Evolutionary conservation across 2,113 vertebrate species (phyloP).

Genomic region (Sturnus vulgaris): DNA sequence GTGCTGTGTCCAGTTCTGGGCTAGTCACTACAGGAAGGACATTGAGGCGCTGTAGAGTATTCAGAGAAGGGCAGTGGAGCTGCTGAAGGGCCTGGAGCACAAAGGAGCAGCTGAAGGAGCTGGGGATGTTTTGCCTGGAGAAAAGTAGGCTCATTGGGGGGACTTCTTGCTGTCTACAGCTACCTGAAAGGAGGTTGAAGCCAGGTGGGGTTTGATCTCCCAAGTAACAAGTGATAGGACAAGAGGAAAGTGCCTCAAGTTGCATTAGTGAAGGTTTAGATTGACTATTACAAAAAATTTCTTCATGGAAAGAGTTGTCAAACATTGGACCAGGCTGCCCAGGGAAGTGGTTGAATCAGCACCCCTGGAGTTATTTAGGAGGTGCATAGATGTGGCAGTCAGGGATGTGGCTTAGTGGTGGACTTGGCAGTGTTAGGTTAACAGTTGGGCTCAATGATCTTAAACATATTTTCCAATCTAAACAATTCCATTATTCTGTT

Average conservation of each 20-base stretch:
- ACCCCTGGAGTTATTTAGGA: not conserved
- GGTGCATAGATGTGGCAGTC: not conserved
- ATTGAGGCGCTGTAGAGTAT: fast-evolving
- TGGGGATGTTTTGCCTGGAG: not conserved
- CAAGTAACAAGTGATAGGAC: fast-evolving
- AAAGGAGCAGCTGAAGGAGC: not conserved
- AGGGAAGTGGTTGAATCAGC: not conserved
- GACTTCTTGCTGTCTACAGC: fast-evolving
- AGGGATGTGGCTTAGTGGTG: not conserved
- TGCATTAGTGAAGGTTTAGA: not conserved
- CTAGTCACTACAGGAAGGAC: not conserved
- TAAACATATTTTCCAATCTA: not conserved
- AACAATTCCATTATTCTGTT: not conserved
- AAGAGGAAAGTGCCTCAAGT: not conserved
- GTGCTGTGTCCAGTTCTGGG: not conserved
- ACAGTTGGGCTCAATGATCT: not conserved
- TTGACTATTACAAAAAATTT: not conserved
- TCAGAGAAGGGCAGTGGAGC: fast-evolving
- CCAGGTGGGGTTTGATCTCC: fast-evolving
- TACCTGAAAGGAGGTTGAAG: not conserved
- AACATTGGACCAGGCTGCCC: not conserved
- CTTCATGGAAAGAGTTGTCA: not conserved
- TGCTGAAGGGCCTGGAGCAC: not conserved
- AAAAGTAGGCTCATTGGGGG: not conserved
- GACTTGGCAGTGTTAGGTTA: not conserved